phyloP scores from a whole-genome alignment of 2,113 vertebrate species.

The Rhadina sibilatrix region DNA sequence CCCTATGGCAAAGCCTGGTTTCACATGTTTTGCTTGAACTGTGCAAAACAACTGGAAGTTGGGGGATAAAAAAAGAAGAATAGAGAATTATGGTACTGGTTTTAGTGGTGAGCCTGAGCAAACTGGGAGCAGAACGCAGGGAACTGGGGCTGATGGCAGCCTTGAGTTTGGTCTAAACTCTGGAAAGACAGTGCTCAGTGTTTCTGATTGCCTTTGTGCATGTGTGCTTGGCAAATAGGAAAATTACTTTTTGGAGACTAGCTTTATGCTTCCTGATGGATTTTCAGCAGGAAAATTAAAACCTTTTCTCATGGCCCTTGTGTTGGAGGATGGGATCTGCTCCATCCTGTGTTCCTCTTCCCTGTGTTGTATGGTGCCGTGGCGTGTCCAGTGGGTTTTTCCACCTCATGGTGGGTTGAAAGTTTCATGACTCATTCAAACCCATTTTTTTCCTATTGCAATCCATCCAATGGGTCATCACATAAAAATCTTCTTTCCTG shows the following conservation, averaged over 20 bases:
- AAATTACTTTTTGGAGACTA: background rate
- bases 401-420: background rate
- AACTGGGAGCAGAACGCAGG: background rate
- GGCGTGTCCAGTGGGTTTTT: background rate
- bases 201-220: background rate
- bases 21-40: background rate
- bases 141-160: background rate
- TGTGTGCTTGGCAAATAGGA: background rate
- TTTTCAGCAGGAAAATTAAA: background rate
- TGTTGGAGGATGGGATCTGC: background rate
- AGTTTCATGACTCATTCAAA: background rate
- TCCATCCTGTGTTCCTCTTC: background rate
- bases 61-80: background rate
- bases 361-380: rapidly evolving
- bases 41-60: background rate
- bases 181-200: rapidly evolving
- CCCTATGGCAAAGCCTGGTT: background rate
- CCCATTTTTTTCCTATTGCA: rapidly evolving
- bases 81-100: background rate
- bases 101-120: background rate
- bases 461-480: background rate
- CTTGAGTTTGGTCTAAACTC: background rate
- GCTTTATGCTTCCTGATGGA: background rate
- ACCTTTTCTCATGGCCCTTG: background rate
- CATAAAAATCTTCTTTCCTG: background rate